These are phyloP conservation scores for Diorhabda elongata DNA, from an alignment of 1,140 invertebrate species.

Conservation along the genomic window DNA sequence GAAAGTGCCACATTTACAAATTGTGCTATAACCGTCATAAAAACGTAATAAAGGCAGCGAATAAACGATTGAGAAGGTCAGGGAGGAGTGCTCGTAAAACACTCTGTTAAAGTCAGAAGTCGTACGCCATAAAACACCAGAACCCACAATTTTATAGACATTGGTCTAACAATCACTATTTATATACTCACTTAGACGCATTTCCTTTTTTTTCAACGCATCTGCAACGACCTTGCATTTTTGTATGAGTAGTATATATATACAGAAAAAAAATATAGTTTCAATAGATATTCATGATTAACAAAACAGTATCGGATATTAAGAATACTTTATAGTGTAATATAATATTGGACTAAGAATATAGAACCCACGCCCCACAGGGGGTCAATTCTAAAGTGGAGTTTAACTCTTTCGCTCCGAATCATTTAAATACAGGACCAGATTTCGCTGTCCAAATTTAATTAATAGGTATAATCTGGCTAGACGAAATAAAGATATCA, in stretches of 20 bases:
- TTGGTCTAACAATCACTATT: conserved; percentile 37
- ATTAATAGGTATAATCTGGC: too few species aligned
- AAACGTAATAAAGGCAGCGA: conserved; percentile 44
- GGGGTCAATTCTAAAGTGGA: too few species aligned
- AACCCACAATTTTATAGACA: conserved; percentile 38
- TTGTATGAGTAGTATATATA: neutral
- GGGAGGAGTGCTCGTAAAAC: conserved; percentile 38
- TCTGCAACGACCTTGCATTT: conserved; percentile 31
- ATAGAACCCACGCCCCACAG: too few species aligned
- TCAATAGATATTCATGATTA: too few species aligned
- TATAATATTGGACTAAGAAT: too few species aligned
- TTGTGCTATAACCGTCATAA: conserved; percentile 42
- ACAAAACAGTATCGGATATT: too few species aligned
- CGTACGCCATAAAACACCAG: conserved; percentile 38
- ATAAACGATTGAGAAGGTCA: conserved; percentile 44
- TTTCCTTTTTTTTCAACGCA: conserved; percentile 16
- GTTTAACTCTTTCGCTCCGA: too few species aligned
- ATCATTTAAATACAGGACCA: too few species aligned
- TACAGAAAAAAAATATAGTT: too few species aligned
- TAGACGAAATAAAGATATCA: too few species aligned
- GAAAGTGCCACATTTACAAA: conserved; percentile 44
- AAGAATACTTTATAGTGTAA: too few species aligned
- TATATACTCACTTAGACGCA: conserved; percentile 29
- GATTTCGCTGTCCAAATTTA: too few species aligned
- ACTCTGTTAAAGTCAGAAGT: conserved; percentile 40